phyloP scores from a whole-genome alignment of 2,113 vertebrate genomes.

The Azemiops feae region DNA sequence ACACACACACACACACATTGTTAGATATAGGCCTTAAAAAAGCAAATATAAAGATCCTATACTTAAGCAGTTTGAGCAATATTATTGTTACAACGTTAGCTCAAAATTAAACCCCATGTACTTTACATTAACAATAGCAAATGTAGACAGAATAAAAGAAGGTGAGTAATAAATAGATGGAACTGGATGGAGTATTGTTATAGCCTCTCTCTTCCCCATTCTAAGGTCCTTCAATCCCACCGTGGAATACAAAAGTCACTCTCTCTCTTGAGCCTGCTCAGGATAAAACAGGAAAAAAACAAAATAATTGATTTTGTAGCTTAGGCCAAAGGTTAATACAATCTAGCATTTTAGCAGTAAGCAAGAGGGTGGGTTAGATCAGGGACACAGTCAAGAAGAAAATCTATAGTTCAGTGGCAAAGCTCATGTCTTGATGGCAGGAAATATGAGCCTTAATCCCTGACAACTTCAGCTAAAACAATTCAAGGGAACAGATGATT shows the following conservation, averaged over 20 bases:
- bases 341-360: background rate
- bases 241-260: background rate
- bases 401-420: background rate
- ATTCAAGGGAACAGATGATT: background rate
- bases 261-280: background rate
- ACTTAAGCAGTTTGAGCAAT: background rate
- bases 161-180: background rate
- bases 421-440: background rate
- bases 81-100: background rate
- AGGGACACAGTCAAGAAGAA: background rate
- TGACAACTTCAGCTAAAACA: background rate
- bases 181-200: background rate
- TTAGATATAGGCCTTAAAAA: background rate
- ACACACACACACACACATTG: background rate
- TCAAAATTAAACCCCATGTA: background rate
- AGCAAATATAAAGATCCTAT: background rate
- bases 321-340: conserved; percentile 8
- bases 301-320: background rate
- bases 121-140: background rate
- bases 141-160: background rate
- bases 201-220: background rate
- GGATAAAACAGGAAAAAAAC: background rate
- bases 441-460: background rate
- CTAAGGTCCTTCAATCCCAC: background rate
- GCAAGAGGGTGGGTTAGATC: background rate